Percentiles rank a stretch among this genome's conserved stretches.
Evolutionary conservation across 2,113 vertebrate species (phyloP).

Genomic region (Alosa alosa): DNA sequence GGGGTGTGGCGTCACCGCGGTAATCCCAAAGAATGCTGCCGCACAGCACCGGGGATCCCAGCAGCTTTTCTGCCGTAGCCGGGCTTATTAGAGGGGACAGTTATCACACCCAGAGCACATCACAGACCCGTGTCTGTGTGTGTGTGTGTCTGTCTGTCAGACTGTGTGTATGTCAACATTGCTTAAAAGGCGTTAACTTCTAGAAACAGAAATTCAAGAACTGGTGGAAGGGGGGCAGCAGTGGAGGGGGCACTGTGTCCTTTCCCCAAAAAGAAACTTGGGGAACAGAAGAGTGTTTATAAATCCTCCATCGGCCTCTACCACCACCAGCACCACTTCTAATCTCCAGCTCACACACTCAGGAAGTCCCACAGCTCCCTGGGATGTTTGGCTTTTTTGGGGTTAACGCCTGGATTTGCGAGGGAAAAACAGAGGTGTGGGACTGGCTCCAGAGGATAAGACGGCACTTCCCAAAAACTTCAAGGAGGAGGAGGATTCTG

Average conservation of each 20-base stretch:
- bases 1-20: constrained; percentile 40
- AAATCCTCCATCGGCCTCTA: background rate
- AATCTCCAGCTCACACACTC: background rate
- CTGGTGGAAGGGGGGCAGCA: background rate
- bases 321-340: background rate
- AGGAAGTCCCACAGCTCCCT: background rate
- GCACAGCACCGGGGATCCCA: constrained; percentile 38
- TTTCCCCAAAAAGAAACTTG: background rate
- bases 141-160: background rate
- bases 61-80: constrained; percentile 44
- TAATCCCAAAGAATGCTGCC: constrained; percentile 57
- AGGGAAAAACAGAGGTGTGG: background rate
- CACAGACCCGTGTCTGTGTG: background rate
- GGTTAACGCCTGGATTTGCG: background rate
- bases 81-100: constrained; percentile 51
- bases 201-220: background rate
- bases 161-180: background rate
- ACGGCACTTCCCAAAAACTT: background rate
- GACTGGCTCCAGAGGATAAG: background rate
- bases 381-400: background rate
- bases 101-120: constrained; percentile 45
- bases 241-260: background rate
- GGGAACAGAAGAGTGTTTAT: background rate
- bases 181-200: background rate
- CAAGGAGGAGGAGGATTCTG: background rate